These are phyloP conservation scores for Ectemnius cavifrons DNA, from an alignment of 2,888 invertebrate genomes.

Conservation along the genomic window DNA sequence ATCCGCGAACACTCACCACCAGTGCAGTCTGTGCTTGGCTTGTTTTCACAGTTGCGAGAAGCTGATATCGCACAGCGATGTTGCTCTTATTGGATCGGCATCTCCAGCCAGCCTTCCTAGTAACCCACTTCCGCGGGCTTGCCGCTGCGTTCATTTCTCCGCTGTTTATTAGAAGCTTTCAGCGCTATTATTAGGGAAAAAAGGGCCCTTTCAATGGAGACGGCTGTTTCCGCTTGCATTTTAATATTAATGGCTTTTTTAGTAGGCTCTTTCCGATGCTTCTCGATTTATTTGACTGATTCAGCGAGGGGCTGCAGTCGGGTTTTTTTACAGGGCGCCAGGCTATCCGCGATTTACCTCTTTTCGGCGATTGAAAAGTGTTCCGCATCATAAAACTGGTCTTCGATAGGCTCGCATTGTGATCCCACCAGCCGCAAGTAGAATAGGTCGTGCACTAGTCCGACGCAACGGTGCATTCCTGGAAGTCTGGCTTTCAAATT, in stretches of 20 bases:
- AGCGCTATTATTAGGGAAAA: slow-evolving; percentile 5
- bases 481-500: not conserved
- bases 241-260: not conserved
- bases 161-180: not conserved
- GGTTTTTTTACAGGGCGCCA: not conserved
- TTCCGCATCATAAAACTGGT: slow-evolving; percentile 18
- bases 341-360: not conserved
- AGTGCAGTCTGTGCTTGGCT: not conserved
- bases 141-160: slow-evolving; percentile 5
- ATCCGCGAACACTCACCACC: not conserved
- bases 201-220: slow-evolving; percentile 14
- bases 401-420: slow-evolving; percentile 28
- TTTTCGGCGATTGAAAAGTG: not conserved
- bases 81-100: slow-evolving; percentile 51
- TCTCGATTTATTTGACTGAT: slow-evolving; percentile 11
- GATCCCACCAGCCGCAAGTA: not conserved
- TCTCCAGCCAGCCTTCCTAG: not conserved
- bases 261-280: slow-evolving; percentile 9
- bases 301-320: no score
- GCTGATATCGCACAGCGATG: slow-evolving; percentile 38
- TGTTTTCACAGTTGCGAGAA: no score
- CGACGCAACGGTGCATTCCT: no score
- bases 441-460: not conserved
- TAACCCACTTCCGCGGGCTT: no score
- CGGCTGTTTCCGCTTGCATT: slow-evolving; percentile 24